Evolutionary conservation across 1,140 invertebrate genomes (phyloP).

Genomic region (Hyles vespertilio): DNA sequence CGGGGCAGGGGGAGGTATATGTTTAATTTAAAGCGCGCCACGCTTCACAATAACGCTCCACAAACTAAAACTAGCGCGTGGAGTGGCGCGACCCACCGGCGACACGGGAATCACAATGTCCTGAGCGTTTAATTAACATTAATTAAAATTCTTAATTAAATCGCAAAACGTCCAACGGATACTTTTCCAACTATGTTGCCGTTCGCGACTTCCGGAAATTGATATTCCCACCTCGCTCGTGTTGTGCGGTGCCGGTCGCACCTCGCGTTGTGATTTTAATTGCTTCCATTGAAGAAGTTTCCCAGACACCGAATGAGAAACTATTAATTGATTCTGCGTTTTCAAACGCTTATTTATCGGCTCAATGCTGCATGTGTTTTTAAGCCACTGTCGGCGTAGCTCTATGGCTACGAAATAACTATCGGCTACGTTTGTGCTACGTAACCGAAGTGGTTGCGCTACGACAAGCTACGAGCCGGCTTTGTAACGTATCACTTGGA

Average conservation of each 20-base stretch:
- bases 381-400: no score
- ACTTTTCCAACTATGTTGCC: conserved; percentile 17
- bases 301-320: no score
- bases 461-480: no score
- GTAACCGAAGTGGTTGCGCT: no score
- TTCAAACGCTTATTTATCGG: no score
- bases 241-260: background rate
- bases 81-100: background rate
- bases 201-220: conserved; percentile 5
- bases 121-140: conserved; percentile 9
- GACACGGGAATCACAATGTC: conserved; percentile 10
- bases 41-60: conserved; percentile 7
- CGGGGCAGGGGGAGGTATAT: background rate
- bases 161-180: conserved; percentile 7
- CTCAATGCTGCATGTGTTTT: no score
- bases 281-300: no score
- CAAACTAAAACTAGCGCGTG: conserved; percentile 3
- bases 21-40: conserved; percentile 8
- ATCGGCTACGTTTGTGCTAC: no score
- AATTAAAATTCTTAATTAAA: conserved; percentile 26
- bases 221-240: conserved; percentile 2
- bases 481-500: no score
- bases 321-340: no score
- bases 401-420: no score
- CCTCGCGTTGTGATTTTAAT: no score